Evolutionary conservation across 2,888 invertebrate species (phyloP).

Genomic region (Ormyrus thymus): DNA sequence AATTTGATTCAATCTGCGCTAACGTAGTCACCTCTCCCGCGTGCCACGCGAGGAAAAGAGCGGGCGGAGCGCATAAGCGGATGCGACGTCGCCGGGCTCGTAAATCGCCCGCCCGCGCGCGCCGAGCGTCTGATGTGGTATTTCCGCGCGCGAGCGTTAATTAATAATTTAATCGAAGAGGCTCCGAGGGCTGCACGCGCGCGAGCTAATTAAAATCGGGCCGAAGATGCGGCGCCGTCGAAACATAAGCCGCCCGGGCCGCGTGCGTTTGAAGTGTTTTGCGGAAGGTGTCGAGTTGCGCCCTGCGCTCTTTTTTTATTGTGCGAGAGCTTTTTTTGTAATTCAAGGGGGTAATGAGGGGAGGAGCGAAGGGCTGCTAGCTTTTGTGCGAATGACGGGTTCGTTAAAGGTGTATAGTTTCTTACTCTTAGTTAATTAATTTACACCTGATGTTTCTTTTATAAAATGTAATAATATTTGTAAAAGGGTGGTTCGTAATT

Average conservation of each 20-base stretch:
- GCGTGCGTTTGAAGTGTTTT: background rate
- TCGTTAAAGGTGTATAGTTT: too few species aligned
- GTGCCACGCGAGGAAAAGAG: background rate
- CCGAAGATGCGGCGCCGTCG: background rate
- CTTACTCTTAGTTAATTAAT: too few species aligned
- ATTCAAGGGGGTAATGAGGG: too few species aligned
- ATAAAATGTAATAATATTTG: too few species aligned
- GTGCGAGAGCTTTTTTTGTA: background rate
- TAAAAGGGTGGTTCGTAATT: too few species aligned
- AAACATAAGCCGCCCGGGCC: background rate
- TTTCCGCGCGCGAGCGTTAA: constrained; percentile 71
- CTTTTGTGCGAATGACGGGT: too few species aligned
- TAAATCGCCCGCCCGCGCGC: constrained; percentile 22
- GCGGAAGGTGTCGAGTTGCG: background rate
- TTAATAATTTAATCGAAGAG: constrained; percentile 75
- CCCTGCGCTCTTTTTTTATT: background rate
- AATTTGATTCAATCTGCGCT: constrained; percentile 27
- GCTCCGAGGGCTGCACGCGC: background rate
- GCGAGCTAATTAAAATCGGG: constrained; percentile 49
- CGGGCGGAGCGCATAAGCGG: background rate
- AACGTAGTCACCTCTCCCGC: constrained; percentile 1
- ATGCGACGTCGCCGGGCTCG: background rate
- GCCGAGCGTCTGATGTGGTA: constrained; percentile 65
- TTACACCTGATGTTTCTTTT: too few species aligned
- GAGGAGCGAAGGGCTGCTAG: too few species aligned